Base-by-base conservation (phyloP, 2,113 vertebrate species). In the Bombycilla garrulus region DNA sequence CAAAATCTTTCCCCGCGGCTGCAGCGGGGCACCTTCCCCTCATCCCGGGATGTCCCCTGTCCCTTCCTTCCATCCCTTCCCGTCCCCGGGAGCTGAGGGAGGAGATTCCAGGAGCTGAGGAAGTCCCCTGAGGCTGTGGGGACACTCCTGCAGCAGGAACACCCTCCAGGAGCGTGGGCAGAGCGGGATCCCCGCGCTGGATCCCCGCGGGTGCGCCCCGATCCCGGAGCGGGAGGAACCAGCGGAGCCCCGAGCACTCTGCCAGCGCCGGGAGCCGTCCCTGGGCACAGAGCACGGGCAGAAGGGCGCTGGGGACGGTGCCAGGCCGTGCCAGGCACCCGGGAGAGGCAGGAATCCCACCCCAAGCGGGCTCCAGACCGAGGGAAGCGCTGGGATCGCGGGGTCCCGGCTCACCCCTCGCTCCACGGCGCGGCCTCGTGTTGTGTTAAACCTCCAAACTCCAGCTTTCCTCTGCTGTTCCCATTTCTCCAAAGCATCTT, bases 121-220 rank as follows among this genome's bases (percentile, higher is more conserved):
- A 26, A 91, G 14, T 53, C 33, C 42, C 44, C 0, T 3, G 3
- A 8, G 40, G 11, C 5, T 23, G 3, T 66, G 51, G 67, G 69
- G 64, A 45, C 36, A 12, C 15, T 18, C 31, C 48, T 12, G 57
- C 62, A 35, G 31, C 61, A 25, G 54, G 12, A 88, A 5, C 58
- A 42, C 4, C 57, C 20, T 62, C 61, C 42, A 25, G 77, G 11
- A 23, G 0, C 0, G 1, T 0, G 22, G n/a, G 14, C 36, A 36
- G 5, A 61, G 54, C 1, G 0, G n/a, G 29, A 64, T 17, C 2
- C 0, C 33, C 0, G 0, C 6, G 18, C 42, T 5, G 17, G 65
- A 36, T 31, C 36, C 54, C 29, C 6, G 18, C 0, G 5, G 38
- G 18, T 0, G 10, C 35, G 13, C 28, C 8, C 36, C 65, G 1